A percentile compares a stretch with the other conserved stretches of the same genome.
phyloP scores from a whole-genome alignment of 2,888 invertebrate species.

The Eudasyphora cyanicolor region DNA sequence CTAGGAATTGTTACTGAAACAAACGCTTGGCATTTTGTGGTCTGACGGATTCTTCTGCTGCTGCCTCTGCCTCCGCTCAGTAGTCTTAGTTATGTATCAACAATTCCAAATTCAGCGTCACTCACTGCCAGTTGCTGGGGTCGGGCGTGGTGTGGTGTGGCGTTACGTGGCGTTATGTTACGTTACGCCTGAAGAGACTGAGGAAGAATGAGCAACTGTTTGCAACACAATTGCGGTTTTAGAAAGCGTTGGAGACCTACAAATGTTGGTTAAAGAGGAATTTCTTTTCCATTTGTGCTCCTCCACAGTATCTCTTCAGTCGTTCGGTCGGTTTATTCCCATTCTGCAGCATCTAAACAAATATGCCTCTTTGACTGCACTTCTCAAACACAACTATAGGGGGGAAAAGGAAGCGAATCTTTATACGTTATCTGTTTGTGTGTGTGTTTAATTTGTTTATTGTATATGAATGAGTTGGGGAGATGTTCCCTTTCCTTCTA shows the following conservation, averaged over 20 bases:
- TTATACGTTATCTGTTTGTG: background rate
- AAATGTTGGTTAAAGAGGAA: slow-evolving; percentile 49
- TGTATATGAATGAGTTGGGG: background rate
- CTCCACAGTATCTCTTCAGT: slow-evolving; percentile 13
- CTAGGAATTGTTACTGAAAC: slow-evolving; percentile 5
- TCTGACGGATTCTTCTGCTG: slow-evolving; percentile 46
- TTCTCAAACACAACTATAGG: background rate
- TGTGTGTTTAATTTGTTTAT: slow-evolving; percentile 19
- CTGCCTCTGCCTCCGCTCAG: slow-evolving; percentile 10
- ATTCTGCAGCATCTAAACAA: slow-evolving; percentile 6
- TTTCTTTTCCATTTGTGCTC: background rate
- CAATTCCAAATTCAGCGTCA: slow-evolving; percentile 8
- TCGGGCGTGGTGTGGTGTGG: too few species aligned
- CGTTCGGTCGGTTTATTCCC: slow-evolving; percentile 16
- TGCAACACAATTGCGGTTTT: slow-evolving; percentile 53
- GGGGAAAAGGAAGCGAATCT: slow-evolving; percentile 56
- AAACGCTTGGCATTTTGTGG: slow-evolving; percentile 51
- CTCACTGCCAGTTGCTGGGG: background rate
- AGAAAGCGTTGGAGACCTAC: slow-evolving; percentile 47
- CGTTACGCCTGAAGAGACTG: slow-evolving; percentile 26
- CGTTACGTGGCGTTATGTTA: slow-evolving; percentile 5
- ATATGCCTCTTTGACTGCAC: slow-evolving; percentile 9
- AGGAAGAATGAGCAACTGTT: slow-evolving; percentile 51
- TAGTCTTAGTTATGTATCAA: slow-evolving; percentile 20
- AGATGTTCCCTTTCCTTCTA: slow-evolving; percentile 52